Percentiles rank a stretch among this genome's conserved stretches.
Evolutionary conservation across 1,140 invertebrate genomes (phyloP).

Genomic region (Dreissena rostriformis): DNA sequence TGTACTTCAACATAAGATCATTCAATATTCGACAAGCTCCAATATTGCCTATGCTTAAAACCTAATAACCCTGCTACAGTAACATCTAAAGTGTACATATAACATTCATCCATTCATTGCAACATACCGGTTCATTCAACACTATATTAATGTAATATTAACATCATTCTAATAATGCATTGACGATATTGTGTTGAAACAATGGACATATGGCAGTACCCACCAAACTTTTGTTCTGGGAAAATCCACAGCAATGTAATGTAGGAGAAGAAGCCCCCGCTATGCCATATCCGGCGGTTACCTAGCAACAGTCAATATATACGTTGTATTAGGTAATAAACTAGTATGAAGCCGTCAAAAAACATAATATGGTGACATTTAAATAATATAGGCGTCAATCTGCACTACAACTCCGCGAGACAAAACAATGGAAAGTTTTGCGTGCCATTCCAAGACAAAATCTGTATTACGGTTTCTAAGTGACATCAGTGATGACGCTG

Average conservation of each 20-base stretch:
- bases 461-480: too few species aligned
- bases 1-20: too few species aligned
- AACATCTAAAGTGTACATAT: neutral
- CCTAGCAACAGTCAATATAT: neutral
- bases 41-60: neutral
- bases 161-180: neutral
- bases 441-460: too few species aligned
- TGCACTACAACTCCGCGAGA: too few species aligned
- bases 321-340: too few species aligned
- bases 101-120: neutral
- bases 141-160: neutral
- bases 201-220: neutral
- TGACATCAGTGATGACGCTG: too few species aligned
- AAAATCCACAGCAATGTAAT: constrained; percentile 22
- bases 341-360: too few species aligned
- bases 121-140: neutral
- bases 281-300: constrained; percentile 20
- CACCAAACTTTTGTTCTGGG: constrained; percentile 19
- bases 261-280: constrained; percentile 29
- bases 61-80: neutral
- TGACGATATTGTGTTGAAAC: neutral
- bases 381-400: too few species aligned
- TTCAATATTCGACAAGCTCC: neutral
- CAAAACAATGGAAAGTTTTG: too few species aligned
- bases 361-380: too few species aligned